phyloP scores from a whole-genome alignment of 64 coral and sea anemone genomes.

The Montipora sp. region DNA sequence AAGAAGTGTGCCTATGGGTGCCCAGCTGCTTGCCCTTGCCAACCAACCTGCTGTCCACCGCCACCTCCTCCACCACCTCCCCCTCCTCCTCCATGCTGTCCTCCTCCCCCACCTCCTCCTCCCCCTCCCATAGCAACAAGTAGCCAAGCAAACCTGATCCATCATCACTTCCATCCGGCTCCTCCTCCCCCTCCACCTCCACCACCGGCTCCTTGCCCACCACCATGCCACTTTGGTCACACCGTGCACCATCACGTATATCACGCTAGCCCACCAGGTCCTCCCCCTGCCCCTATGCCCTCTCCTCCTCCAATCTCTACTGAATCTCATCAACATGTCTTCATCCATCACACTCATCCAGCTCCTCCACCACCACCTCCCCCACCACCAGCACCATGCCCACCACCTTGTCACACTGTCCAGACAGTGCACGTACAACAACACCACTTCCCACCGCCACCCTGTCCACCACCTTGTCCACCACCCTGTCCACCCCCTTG shows the following conservation, averaged over 20 bases:
- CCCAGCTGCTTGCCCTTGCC: slow-evolving; percentile 70
- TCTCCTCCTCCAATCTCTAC: slow-evolving; percentile 75
- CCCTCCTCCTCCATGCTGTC: slow-evolving; percentile 71
- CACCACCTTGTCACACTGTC: slow-evolving; percentile 88
- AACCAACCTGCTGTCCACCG: slow-evolving; percentile 66
- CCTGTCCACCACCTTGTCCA: slow-evolving; percentile 76
- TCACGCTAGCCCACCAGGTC: slow-evolving; percentile 74
- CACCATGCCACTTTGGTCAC: slow-evolving; percentile 74
- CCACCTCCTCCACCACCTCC: slow-evolving; percentile 84
- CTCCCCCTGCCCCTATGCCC: slow-evolving; percentile 87
- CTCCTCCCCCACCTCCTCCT: slow-evolving; percentile 73
- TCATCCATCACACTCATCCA: slow-evolving; percentile 68
- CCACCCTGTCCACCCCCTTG: slow-evolving; percentile 33
- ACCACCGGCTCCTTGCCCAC: slow-evolving; percentile 84
- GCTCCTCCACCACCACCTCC: slow-evolving; percentile 86
- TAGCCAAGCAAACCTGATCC: slow-evolving; percentile 16
- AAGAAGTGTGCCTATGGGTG: slow-evolving; percentile 87
- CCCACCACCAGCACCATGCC: slow-evolving; percentile 76
- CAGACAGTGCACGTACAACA: slow-evolving; percentile 81
- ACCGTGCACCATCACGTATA: slow-evolving; percentile 44
- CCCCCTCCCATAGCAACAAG: slow-evolving; percentile 58
- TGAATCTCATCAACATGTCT: slow-evolving; percentile 69
- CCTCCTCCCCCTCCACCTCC: slow-evolving; percentile 83
- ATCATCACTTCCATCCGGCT: slow-evolving; percentile 73
- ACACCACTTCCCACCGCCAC: slow-evolving; percentile 89